These are phyloP conservation scores for Cyanoliseus patagonus DNA, from an alignment of 2,113 vertebrate genomes.

Conservation along the genomic window DNA sequence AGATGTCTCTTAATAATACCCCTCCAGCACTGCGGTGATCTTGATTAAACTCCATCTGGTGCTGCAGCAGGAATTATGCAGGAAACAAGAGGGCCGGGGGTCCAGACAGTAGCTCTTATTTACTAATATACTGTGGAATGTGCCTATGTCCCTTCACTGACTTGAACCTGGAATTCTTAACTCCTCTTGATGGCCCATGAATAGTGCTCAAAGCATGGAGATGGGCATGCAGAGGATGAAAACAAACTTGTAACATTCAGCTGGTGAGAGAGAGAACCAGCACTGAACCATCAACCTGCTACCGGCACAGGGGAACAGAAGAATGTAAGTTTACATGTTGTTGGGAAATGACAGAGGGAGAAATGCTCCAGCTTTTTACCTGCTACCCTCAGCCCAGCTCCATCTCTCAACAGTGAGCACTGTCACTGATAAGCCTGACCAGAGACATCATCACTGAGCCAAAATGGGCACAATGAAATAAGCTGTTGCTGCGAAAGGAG, in stretches of 20 bases:
- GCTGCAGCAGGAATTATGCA: background rate
- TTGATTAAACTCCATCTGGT: slow-evolving; percentile 63
- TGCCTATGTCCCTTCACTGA: background rate
- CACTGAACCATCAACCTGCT: background rate
- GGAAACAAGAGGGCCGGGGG: background rate
- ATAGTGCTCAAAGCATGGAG: background rate
- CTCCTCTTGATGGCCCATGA: rapidly evolving
- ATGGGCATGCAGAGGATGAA: background rate
- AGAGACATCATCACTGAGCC: background rate
- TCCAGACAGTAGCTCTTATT: background rate
- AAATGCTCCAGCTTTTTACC: background rate
- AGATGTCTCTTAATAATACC: slow-evolving; percentile 49
- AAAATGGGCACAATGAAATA: background rate
- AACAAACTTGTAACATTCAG: background rate
- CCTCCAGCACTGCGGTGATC: background rate
- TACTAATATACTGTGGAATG: background rate
- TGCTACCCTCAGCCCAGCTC: background rate
- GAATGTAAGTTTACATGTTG: rapidly evolving
- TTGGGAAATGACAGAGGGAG: background rate
- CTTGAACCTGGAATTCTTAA: background rate
- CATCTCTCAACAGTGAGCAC: background rate
- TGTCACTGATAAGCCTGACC: background rate
- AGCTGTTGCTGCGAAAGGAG: background rate
- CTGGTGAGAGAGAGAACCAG: background rate
- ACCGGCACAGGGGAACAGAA: background rate